Evolutionary conservation across 2,888 invertebrate genomes (phyloP), one percentile per base, ranked within the genome.

Genomic region (Hyles lineata): DNA sequence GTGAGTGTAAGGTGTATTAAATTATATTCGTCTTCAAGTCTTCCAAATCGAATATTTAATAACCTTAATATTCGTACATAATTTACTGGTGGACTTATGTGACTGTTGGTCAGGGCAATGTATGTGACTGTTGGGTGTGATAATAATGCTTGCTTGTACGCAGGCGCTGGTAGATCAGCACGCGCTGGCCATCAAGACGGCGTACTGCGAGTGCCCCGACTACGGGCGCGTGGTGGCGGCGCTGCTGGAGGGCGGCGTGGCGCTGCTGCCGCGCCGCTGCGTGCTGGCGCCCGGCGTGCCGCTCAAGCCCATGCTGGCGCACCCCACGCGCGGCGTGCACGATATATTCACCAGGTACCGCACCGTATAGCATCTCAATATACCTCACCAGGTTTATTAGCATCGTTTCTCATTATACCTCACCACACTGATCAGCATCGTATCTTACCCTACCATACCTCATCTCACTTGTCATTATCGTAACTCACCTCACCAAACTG

Each of bases 251-350:
- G 96, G 97, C 81, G 99, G 99, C 0, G 95, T 98, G 8, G 90
- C 95, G 11, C 96, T 96, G 55, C 94, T 99, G 73, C 97, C 97
- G 0, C 92, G 96, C 55, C 96, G 96, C 84, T 99, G 99, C 89
- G 97, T 97, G 83, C 96, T 99, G 73, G 96, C 97, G 29, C 98
- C 99, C 17, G 99, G 99, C 70, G 96, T 99, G 79, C 99, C 99
- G 17, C 95, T 99, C 77, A 98, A 99, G 89, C 99, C 99, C 0
- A 99, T 99, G 99, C 95, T 99, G 84, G 99, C 99, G 0, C 99
- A 99, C 87, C 99, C 99, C 4, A 99, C 99, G 0, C 98, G 97
- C 89, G 99, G 99, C 4, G 97, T 99, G 1, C 96, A 96, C 76
- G 99, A 99, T 89, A 97, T 99, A 6, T 91, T 99, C 72, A 95